A percentile compares a stretch with the other conserved stretches of the same genome.
Evolutionary conservation across 2,113 vertebrate species (phyloP).

Genomic region (Notothenia coriiceps): DNA sequence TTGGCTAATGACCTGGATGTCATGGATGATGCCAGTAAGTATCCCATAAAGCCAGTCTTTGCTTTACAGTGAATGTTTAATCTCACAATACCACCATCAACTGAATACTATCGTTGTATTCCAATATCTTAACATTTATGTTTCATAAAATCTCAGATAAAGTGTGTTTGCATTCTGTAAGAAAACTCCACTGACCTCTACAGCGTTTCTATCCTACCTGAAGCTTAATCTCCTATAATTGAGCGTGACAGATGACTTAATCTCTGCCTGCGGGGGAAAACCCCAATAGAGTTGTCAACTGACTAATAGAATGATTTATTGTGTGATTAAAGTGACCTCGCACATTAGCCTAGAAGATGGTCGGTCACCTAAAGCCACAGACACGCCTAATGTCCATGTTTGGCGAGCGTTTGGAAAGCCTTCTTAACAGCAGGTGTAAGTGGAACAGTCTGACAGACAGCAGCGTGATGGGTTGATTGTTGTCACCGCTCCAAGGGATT

Average conservation of each 20-base stretch:
- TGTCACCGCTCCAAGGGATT: constrained; percentile 80
- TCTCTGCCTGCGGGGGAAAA: background rate
- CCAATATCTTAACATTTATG: background rate
- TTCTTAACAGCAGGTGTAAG: constrained; percentile 45
- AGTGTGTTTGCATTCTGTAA: background rate
- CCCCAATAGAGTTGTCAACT: background rate
- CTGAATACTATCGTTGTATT: background rate
- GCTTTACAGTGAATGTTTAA: background rate
- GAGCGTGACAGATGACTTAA: constrained; percentile 21
- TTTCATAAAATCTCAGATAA: background rate
- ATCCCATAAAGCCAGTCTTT: constrained; percentile 14
- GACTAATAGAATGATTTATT: constrained; percentile 27
- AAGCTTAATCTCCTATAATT: background rate
- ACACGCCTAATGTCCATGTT: constrained; percentile 41
- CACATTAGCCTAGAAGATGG: constrained; percentile 20
- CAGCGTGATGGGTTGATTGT: constrained; percentile 69
- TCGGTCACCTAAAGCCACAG: constrained; percentile 21
- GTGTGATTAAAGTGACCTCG: constrained; percentile 15
- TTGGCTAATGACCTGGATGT: constrained; percentile 91
- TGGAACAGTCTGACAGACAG: constrained; percentile 31
- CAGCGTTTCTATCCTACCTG: constrained; percentile 6
- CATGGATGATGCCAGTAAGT: constrained; percentile 96
- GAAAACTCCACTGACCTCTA: background rate
- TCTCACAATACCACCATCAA: background rate
- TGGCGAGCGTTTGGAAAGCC: constrained; percentile 29